A percentile compares a stretch with the other conserved stretches of the same genome.
Evolutionary conservation across 2,797 vertebrate species (phyloP).

Genomic region (Tiaroga cobitis): DNA sequence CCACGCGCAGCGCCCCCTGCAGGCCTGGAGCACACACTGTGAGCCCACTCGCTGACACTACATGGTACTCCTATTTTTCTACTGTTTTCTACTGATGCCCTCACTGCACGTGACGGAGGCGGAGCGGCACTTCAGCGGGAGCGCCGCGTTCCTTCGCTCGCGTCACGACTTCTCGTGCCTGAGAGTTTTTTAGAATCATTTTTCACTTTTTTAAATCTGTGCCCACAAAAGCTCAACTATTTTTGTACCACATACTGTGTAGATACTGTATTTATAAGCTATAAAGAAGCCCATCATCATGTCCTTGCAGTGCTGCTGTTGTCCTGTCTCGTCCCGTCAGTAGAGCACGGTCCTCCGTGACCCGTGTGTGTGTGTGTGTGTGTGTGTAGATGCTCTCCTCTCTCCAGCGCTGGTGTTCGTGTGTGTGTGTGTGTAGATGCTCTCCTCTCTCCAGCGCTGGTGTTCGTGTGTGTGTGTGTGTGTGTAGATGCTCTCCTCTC

Average conservation of each 20-base stretch:
- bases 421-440: too few species aligned
- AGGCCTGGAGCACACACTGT: slow-evolving; percentile 50
- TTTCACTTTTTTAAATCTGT: slow-evolving; percentile 64
- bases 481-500: too few species aligned
- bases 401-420: too few species aligned
- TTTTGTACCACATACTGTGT: slow-evolving; percentile 89
- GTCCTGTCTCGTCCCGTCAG: slow-evolving; percentile 61
- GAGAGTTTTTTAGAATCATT: slow-evolving; percentile 71
- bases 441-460: too few species aligned
- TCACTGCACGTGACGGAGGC: not conserved
- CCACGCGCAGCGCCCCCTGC: slow-evolving; percentile 53
- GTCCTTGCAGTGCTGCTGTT: slow-evolving; percentile 86
- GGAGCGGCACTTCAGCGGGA: not conserved
- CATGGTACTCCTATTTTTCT: slow-evolving; percentile 13
- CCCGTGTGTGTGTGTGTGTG: not conserved
- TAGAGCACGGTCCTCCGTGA: not conserved
- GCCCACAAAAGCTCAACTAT: slow-evolving; percentile 84
- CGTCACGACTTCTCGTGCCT: slow-evolving; percentile 78
- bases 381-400: too few species aligned
- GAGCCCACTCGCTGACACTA: slow-evolving; percentile 18
- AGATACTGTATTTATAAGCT: slow-evolving; percentile 94
- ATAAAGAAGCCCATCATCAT: slow-evolving; percentile 84
- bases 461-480: too few species aligned
- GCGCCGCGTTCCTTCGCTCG: not conserved
- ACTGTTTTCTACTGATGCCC: slow-evolving; percentile 24